Conservation (phyloP, 2,888 invertebrate genomes). For the Harmothoe impar region DNA sequence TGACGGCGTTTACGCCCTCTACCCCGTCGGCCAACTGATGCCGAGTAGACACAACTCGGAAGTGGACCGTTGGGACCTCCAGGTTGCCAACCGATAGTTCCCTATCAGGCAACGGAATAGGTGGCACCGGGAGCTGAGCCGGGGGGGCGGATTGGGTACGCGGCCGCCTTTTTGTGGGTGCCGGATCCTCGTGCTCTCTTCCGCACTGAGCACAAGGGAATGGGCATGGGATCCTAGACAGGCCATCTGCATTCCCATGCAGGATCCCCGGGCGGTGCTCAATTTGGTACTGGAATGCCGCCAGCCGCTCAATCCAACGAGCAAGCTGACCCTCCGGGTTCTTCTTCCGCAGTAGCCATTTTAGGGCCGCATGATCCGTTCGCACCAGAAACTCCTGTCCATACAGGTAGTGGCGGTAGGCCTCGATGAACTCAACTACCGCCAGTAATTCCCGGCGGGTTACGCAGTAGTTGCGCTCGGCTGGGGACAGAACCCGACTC, state of each 20-base stretch:
- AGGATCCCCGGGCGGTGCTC: conserved; percentile 25
- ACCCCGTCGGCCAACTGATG: neutral
- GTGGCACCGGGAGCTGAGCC: too few species aligned
- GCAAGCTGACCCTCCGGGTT: neutral
- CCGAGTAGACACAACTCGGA: neutral
- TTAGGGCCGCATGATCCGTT: neutral
- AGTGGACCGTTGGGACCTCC: neutral
- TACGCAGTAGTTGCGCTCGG: too few species aligned
- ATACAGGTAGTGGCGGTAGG: conserved; percentile 44
- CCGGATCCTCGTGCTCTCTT: conserved; percentile 26
- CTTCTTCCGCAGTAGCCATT: too few species aligned
- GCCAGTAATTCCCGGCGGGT: too few species aligned
- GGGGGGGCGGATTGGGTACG: neutral
- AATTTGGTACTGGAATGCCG: conserved; percentile 11
- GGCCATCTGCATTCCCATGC: too few species aligned
- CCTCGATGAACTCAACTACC: conserved; percentile 20
- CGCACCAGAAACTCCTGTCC: conserved; percentile 49
- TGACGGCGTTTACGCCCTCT: neutral
- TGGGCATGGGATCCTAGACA: too few species aligned
- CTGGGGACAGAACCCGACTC: conserved; percentile 51
- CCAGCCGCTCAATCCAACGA: conserved; percentile 5
- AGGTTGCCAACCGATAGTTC: too few species aligned
- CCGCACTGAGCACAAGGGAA: conserved; percentile 26
- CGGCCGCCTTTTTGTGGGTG: neutral
- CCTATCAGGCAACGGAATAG: too few species aligned